phyloP scores from a whole-genome alignment of 2,113 vertebrate species.

The Andinoacara biseriatus region DNA sequence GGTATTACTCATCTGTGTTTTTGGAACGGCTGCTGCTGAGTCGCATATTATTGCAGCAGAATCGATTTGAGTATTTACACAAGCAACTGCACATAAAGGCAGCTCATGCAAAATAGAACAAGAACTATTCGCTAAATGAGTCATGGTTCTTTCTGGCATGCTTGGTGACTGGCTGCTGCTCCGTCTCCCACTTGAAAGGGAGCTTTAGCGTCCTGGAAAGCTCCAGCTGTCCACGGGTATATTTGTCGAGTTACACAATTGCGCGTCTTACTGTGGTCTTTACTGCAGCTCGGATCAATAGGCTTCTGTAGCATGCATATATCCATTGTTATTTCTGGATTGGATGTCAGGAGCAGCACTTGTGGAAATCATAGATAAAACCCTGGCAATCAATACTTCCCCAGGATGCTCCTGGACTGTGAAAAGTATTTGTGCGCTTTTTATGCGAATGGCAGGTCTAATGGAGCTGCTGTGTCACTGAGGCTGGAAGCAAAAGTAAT shows the following conservation, averaged over 20 bases:
- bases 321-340: background rate
- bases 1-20: constrained; percentile 13
- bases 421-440: background rate
- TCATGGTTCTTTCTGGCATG: constrained; percentile 7
- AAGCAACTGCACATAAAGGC: background rate
- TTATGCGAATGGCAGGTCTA: constrained; percentile 15
- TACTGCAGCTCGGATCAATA: background rate
- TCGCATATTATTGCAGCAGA: background rate
- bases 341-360: background rate
- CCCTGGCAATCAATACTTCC: constrained; percentile 42
- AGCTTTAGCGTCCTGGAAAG: constrained; percentile 34
- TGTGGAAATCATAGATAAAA: constrained; percentile 16
- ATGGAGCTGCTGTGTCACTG: constrained; percentile 65
- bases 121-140: background rate
- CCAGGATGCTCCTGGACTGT: constrained; percentile 37
- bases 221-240: constrained; percentile 31
- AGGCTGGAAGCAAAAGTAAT: constrained; percentile 46
- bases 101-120: background rate
- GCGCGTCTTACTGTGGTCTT: background rate
- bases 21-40: constrained; percentile 18
- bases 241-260: background rate
- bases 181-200: constrained; percentile 18
- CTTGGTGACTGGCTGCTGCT: background rate
- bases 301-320: background rate
- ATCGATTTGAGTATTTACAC: background rate